Percentiles rank a stretch among this genome's conserved stretches.
Evolutionary conservation across 2,797 vertebrate species (phyloP).

Genomic region (Sandelia bainsii): DNA sequence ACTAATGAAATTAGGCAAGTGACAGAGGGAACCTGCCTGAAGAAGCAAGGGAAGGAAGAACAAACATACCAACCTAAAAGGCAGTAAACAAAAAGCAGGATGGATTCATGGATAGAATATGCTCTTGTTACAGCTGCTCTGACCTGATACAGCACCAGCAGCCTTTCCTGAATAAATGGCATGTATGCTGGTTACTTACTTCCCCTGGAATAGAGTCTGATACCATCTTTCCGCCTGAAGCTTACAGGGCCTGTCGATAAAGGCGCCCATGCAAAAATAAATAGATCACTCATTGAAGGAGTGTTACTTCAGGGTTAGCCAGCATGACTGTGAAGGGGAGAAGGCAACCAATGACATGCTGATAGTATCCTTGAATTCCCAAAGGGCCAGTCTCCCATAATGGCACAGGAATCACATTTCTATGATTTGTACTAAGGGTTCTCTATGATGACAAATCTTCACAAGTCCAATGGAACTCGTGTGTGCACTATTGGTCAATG

Average conservation of each 20-base stretch:
- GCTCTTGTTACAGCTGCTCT: constrained; percentile 66
- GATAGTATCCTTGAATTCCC: constrained; percentile 65
- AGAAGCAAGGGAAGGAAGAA: constrained; percentile 28
- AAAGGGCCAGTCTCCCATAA: constrained; percentile 55
- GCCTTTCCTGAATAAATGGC: constrained; percentile 65
- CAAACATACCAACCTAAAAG: constrained; percentile 34
- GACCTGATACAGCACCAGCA: constrained; percentile 64
- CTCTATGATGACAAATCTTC: constrained; percentile 62
- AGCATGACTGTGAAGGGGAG: constrained; percentile 58
- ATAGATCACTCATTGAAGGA: constrained; percentile 77
- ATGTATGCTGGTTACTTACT: constrained; percentile 58
- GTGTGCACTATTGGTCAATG: constrained; percentile 43
- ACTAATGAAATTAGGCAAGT: constrained; percentile 63
- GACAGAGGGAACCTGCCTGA: constrained; percentile 46
- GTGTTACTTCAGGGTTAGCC: constrained; percentile 74
- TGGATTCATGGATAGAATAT: constrained; percentile 53
- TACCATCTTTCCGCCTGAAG: constrained; percentile 71
- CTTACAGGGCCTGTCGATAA: constrained; percentile 74
- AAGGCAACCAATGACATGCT: constrained; percentile 67
- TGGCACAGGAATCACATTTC: constrained; percentile 58
- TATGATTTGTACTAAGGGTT: constrained; percentile 53
- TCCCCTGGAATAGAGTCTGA: constrained; percentile 69
- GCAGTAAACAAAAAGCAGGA: constrained; percentile 37
- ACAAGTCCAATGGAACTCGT: constrained; percentile 49
- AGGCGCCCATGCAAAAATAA: constrained; percentile 81